Evolutionary conservation across 2,888 invertebrate species (phyloP).

Genomic region (Ectobius pallidus): DNA sequence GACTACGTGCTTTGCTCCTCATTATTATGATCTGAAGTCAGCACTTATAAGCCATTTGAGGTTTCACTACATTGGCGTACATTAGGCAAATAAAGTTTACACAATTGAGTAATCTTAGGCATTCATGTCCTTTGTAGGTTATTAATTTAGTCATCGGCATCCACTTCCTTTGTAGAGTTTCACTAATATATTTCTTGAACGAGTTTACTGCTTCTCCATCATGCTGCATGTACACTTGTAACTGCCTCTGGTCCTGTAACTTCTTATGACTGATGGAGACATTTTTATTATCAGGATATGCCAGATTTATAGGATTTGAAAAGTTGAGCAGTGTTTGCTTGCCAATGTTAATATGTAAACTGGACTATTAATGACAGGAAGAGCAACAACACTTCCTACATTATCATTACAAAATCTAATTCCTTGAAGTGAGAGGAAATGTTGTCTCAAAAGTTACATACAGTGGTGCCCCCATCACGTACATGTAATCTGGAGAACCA

Average conservation of each 20-base stretch:
- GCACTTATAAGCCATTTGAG: background rate
- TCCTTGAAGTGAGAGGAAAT: constrained; percentile 14
- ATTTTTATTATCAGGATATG: background rate
- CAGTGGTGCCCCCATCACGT: background rate
- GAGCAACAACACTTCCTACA: background rate
- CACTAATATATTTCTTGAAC: background rate
- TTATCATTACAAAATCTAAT: constrained; percentile 8
- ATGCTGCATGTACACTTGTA: background rate
- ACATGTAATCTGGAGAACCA: background rate
- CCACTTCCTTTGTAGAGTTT: constrained; percentile 1
- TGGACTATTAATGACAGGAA: constrained; percentile 10
- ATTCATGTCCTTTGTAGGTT: too few relatives aligned
- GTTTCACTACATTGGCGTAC: background rate
- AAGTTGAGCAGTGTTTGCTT: constrained; percentile 5
- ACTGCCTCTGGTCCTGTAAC: background rate
- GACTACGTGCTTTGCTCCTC: too few relatives aligned
- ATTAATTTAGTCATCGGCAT: constrained; percentile 8
- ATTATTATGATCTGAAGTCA: constrained; percentile 1
- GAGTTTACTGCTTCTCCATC: background rate
- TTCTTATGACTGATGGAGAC: too few relatives aligned
- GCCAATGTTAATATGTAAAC: background rate
- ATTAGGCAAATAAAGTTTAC: constrained; percentile 1
- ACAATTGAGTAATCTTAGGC: too few relatives aligned
- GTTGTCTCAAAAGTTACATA: background rate
- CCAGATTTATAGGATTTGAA: background rate